A percentile compares a stretch with the other conserved stretches of the same genome.
Evolutionary conservation across 2,113 vertebrate species (phyloP).

Genomic region (Cyanistes caeruleus): DNA sequence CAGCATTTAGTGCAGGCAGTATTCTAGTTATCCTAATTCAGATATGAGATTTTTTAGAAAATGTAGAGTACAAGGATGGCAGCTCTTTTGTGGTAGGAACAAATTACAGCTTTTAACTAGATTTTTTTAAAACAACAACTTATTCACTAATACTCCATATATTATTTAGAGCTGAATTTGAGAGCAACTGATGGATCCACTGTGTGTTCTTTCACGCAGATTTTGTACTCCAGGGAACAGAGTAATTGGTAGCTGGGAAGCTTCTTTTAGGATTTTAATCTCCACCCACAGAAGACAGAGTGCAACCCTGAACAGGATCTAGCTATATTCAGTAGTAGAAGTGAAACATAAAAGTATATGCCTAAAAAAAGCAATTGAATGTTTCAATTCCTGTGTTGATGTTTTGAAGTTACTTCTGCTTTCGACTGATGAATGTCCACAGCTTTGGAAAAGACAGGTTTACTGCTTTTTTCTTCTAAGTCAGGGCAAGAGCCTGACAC

Average conservation of each 20-base stretch:
- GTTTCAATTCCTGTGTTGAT: not conserved
- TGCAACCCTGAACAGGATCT: not conserved
- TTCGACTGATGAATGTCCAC: not conserved
- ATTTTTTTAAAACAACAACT: not conserved
- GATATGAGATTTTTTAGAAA: not conserved
- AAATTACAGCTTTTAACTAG: not conserved
- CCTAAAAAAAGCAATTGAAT: not conserved
- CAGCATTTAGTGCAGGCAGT: not conserved
- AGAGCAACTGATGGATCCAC: not conserved
- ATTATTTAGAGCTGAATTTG: not conserved
- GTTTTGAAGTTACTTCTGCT: not conserved
- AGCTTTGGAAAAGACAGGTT: not conserved
- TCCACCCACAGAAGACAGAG: constrained; percentile 14
- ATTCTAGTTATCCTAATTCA: not conserved
- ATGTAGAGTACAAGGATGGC: not conserved
- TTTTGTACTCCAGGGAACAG: not conserved
- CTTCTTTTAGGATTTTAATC: constrained; percentile 46
- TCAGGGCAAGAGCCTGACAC: not conserved
- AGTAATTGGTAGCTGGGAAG: constrained; percentile 49
- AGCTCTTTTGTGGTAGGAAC: not conserved
- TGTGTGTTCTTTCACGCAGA: not conserved
- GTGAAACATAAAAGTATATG: not conserved
- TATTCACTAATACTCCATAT: not conserved
- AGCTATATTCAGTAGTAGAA: not conserved
- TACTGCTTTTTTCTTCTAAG: not conserved